These are phyloP conservation scores for Hydrolagus affinis DNA, from an alignment of 2,113 vertebrate genomes.

Conservation along the genomic window DNA sequence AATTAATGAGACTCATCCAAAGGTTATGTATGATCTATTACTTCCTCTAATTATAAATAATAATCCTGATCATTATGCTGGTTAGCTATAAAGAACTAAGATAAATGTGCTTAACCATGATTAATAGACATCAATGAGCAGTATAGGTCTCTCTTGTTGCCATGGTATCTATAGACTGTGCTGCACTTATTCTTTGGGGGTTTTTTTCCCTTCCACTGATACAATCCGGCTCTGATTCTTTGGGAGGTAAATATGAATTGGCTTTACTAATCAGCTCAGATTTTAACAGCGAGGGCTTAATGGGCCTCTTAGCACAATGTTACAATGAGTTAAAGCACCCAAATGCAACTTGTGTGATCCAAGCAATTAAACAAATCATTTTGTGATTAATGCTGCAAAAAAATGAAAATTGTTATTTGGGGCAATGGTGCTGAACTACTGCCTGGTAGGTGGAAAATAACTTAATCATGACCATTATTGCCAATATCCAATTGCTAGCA, in stretches of 20 bases:
- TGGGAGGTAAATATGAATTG: conserved; percentile 29
- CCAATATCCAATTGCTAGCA: neutral
- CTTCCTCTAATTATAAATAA: conserved; percentile 99
- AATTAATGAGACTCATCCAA: conserved; percentile 96
- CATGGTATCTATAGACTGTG: conserved; percentile 51
- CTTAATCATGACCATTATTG: conserved; percentile 7
- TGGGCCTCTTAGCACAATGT: neutral
- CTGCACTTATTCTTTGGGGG: conserved; percentile 44
- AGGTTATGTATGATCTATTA: conserved; percentile 96
- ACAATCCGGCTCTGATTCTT: conserved; percentile 14
- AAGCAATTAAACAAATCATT: conserved; percentile 27
- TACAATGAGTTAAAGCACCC: conserved; percentile 14
- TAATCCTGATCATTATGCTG: conserved; percentile 99
- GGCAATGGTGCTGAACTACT: neutral
- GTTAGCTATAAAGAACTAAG: conserved; percentile 84
- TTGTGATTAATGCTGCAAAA: conserved; percentile 6
- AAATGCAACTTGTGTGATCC: neutral
- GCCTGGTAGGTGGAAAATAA: conserved; percentile 22
- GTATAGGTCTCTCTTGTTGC: conserved; percentile 55
- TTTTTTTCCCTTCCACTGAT: conserved; percentile 37
- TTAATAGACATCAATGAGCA: conserved; percentile 71
- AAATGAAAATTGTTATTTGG: conserved; percentile 8
- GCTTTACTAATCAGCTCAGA: conserved; percentile 23
- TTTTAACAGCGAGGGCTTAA: conserved; percentile 2
- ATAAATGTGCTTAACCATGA: conserved; percentile 88